Evolutionary conservation across 2,797 vertebrate species (phyloP), one percentile per base, ranked within the genome.

Genomic region (Yasuhikotakia modesta): DNA sequence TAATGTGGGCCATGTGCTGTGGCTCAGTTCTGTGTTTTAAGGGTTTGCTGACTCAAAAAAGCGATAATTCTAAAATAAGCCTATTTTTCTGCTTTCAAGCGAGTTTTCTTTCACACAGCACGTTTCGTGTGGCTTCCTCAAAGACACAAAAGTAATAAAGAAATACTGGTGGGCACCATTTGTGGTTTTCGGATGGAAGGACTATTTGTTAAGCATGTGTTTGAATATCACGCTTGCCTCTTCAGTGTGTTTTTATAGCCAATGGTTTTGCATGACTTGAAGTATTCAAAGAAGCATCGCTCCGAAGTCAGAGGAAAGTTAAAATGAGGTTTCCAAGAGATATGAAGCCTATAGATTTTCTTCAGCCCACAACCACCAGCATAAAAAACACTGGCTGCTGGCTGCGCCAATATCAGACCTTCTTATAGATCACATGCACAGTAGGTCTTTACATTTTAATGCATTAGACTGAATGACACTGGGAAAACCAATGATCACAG

Each of bases 1-100:
- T 78, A 81, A 85, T 78, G 55, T 46, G 57, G 63, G 71, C 65
- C 73, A 81, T 74, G 72, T 82, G 77, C 24, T 80, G 78, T 77
- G 78, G 80, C 43, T 71, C 68, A n/a, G 45, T 70, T 21, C 73
- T 73, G 43, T 35, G 48, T 71, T 79, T 76, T 61, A 68, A 35
- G 21, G 16, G 19, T 61, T 50, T 72, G 65, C 61, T 50, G 61
- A 79, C 67, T 13, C 46, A 53, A 57, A 78, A 73, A 73, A 0
- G 17, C 72, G 30, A 70, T 78, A 63, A 80, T 74, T 74, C 50
- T 27, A 70, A 79, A 70, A 68, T 65, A 65, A 82, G 63, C 22
- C 21, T 22, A 17, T 45, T 55, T 57, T 84, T 79, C 66, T 69
- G 45, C 73, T 61, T 68, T 58, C 43, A 32, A 53, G 65, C 43